These are phyloP conservation scores for Drosophila ercepeae DNA, from an alignment of 1,140 invertebrate species.

Conservation along the genomic window DNA sequence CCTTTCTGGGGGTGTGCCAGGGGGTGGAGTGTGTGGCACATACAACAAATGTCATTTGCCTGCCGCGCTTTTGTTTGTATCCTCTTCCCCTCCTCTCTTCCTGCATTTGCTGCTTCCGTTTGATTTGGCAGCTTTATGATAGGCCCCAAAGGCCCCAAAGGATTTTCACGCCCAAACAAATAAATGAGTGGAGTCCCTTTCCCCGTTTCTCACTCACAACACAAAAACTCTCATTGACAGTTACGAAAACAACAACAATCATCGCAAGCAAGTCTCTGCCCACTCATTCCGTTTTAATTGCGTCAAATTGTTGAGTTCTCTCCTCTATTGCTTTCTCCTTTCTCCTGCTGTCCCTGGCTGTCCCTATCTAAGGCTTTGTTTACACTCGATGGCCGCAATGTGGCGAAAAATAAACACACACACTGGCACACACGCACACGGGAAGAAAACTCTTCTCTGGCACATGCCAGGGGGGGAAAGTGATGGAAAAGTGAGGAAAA, in stretches of 20 bases:
- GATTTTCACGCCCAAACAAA: slow-evolving; percentile 60
- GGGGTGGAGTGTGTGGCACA: slow-evolving; percentile 1
- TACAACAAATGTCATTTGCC: slow-evolving; percentile 44
- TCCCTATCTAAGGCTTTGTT: slow-evolving; percentile 30
- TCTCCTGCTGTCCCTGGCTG: too few relatives aligned
- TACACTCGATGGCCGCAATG: slow-evolving; percentile 56
- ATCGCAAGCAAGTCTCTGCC: slow-evolving; percentile 4
- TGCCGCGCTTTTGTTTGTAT: slow-evolving; percentile 32
- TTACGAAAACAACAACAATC: slow-evolving; percentile 9
- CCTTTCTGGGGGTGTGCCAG: background rate
- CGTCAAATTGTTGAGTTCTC: slow-evolving; percentile 52
- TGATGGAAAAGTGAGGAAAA: slow-evolving; percentile 2
- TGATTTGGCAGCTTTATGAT: slow-evolving; percentile 74
- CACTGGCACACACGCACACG: background rate
- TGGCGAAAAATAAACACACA: slow-evolving; percentile 65
- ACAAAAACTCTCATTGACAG: background rate
- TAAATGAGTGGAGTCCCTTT: slow-evolving; percentile 2
- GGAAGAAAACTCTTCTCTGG: slow-evolving; percentile 30
- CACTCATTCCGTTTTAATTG: slow-evolving; percentile 54
- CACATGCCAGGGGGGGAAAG: slow-evolving; percentile 34
- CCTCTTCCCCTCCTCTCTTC: slow-evolving; percentile 20
- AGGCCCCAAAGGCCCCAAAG: slow-evolving; percentile 49
- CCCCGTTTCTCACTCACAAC: slow-evolving; percentile 7
- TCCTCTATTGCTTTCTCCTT: background rate
- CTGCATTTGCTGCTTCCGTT: slow-evolving; percentile 69